Evolutionary conservation across 2,113 vertebrate genomes (phyloP).

Genomic region (Cynopterus brachyotis): DNA sequence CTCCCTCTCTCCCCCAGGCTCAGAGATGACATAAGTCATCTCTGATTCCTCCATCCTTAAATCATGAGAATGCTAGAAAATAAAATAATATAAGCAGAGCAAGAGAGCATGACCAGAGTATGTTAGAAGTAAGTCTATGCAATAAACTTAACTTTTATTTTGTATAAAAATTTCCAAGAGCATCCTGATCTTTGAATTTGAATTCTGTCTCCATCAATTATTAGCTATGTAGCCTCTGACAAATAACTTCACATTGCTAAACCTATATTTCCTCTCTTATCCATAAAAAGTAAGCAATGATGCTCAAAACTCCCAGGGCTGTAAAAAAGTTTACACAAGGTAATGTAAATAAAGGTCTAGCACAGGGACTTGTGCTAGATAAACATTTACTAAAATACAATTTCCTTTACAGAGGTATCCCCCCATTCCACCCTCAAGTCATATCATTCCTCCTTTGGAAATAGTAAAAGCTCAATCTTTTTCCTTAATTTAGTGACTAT

Average conservation of each 20-base stretch:
- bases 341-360: neutral
- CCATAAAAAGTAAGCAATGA: neutral
- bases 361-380: neutral
- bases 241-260: neutral
- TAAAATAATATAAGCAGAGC: neutral
- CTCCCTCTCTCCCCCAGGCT: neutral
- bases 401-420: neutral
- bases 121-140: neutral
- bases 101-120: neutral
- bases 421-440: neutral
- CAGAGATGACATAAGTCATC: neutral
- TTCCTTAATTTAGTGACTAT: neutral
- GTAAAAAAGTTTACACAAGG: neutral
- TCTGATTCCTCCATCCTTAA: neutral
- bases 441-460: neutral
- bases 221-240: neutral
- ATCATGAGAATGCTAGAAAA: neutral
- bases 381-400: neutral
- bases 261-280: neutral
- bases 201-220: neutral
- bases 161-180: neutral
- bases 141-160: neutral
- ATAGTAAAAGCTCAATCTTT: neutral
- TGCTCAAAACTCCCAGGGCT: neutral
- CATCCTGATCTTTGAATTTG: neutral